These are phyloP conservation scores for Caenorhabditis remanei DNA, from an alignment of 1,140 invertebrate species.

Conservation along the genomic window DNA sequence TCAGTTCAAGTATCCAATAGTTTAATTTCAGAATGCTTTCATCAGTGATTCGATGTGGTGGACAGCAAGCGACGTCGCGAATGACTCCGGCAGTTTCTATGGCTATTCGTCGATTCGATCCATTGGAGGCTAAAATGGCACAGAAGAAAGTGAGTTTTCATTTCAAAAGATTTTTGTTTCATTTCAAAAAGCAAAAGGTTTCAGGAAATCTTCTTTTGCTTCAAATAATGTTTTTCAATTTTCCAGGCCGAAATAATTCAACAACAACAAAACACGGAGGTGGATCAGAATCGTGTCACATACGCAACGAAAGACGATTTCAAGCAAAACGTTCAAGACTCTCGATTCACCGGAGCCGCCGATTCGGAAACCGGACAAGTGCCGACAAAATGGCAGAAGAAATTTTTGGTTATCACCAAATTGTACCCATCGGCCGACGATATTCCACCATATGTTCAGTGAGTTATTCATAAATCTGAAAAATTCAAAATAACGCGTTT, in stretches of 20 bases:
- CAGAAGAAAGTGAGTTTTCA: conserved; percentile 9
- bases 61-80: neutral
- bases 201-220: neutral
- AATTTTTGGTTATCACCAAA: conserved; percentile 68
- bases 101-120: conserved; percentile 37
- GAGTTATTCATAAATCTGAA: conserved; percentile 58
- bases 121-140: conserved; percentile 42
- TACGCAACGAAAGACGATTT: conserved; percentile 60
- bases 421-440: conserved; percentile 65
- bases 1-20: neutral
- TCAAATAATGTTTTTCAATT: neutral
- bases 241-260: conserved; percentile 12
- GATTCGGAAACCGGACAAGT: conserved; percentile 59
- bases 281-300: conserved; percentile 10
- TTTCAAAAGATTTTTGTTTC: neutral
- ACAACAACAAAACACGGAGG: neutral
- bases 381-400: conserved; percentile 66
- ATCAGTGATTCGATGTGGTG: neutral
- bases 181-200: neutral
- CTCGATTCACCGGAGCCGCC: conserved; percentile 57
- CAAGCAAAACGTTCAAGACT: conserved; percentile 44
- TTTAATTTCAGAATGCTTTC: conserved; percentile 7
- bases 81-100: conserved; percentile 27
- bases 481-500: no score
- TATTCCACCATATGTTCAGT: conserved; percentile 71